Percentiles rank a stretch among this genome's conserved stretches.
These are phyloP conservation scores for Styela clava DNA, from an alignment of 23 tunicate species.

Conservation along the genomic window DNA sequence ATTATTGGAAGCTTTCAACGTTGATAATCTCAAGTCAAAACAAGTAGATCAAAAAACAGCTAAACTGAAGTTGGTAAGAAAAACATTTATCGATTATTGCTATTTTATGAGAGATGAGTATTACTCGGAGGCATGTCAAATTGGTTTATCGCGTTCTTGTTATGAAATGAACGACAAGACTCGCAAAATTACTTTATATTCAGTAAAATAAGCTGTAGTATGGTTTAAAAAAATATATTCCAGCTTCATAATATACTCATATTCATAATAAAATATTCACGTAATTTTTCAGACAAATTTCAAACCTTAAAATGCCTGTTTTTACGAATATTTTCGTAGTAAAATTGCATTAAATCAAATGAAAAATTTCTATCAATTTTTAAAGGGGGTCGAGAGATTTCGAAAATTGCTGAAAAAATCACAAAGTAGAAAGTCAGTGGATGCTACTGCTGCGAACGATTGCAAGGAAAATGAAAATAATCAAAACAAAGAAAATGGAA, in stretches of 20 bases:
- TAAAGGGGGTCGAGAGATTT: constrained; percentile 22
- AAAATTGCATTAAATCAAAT: no score
- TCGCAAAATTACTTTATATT: no score
- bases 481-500: not conserved
- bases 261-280: no score
- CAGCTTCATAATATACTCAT: no score
- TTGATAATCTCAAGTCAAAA: constrained; percentile 58
- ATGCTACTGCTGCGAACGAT: not conserved
- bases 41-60: constrained; percentile 14
- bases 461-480: not conserved
- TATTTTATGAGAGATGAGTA: not conserved
- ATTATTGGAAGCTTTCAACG: constrained; percentile 78
- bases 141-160: no score
- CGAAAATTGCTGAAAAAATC: constrained; percentile 11
- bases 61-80: constrained; percentile 14
- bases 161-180: no score
- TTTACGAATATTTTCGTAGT: no score
- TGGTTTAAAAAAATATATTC: no score
- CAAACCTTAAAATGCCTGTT: no score
- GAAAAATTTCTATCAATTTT: no score
- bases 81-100: not conserved
- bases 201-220: no score
- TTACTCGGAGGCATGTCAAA: constrained; percentile 9
- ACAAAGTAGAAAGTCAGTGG: not conserved
- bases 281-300: no score